Evolutionary conservation across 2,113 vertebrate species (phyloP), one percentile per base, ranked within the genome.

Genomic region (Leptodactylus fuscus): DNA sequence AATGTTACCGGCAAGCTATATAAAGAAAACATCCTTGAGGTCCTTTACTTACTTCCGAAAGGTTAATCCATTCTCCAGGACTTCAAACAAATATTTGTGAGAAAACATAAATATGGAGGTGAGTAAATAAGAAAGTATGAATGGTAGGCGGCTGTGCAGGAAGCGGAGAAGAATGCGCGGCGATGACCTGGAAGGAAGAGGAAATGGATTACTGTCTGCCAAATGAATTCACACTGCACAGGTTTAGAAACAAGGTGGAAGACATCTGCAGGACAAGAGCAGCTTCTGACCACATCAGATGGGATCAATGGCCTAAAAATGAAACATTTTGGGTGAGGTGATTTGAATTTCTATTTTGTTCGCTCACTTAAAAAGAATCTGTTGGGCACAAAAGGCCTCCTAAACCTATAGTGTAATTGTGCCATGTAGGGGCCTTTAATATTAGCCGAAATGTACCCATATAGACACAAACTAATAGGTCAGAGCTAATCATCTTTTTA

Each of bases 81-180:
- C 24, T 76, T 74, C 24, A 51, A 76, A 32, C 24, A 76, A 76
- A 20, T 51, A 76, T 32, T 16, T 49, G 44, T 76, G 44, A 32
- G 24, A 46, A 76, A 76, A 76, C n/a, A 76, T 18, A 51, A 76
- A 51, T 49, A 85, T 36, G 73, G 22, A 78, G 74, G 83, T 85
- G 74, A 85, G 83, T 78, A 78, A 67, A 85, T 38, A 34, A 85
- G 29, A 78, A 85, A 76, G 73, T 32, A 77, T 85, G 71, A 51
- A 78, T 38, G 3, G 58, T 27, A 67, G 58, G 55, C n/a, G 5
- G 20, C 12, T 7, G 34, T 74, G 18, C 49, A 58, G 82, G 82
- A 84, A 84, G 46, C 18, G 4, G 55, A 75, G 51, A n/a, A 65
- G 48, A 76, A 65, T 41, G 75, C 71, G 67, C 48, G 62, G 82